These are phyloP conservation scores for Aphelenchoides fujianensis DNA, from an alignment of 1,140 invertebrate species.

Conservation along the genomic window DNA sequence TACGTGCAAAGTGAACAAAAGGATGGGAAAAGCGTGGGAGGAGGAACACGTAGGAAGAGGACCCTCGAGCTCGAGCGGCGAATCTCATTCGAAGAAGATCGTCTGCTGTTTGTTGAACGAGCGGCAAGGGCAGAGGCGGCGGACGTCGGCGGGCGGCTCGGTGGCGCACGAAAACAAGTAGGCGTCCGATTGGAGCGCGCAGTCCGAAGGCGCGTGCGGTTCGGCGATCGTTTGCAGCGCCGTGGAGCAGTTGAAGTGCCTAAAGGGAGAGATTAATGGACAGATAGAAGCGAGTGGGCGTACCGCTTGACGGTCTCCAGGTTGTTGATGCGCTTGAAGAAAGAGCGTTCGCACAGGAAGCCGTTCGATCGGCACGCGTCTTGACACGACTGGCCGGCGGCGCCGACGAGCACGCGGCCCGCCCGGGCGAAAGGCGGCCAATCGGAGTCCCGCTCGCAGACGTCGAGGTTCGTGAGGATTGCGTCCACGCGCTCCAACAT, in stretches of 20 bases:
- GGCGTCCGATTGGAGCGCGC: constrained; percentile 25
- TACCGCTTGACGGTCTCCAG: constrained; percentile 15
- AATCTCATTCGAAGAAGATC: too few species aligned
- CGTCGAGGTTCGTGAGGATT: constrained; percentile 63
- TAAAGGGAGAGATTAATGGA: constrained; percentile 12
- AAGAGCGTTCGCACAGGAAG: constrained; percentile 63
- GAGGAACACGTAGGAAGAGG: too few species aligned
- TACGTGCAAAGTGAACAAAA: too few species aligned
- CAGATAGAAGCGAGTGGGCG: constrained; percentile 7
- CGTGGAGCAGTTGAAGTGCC: background rate
- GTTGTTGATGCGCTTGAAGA: constrained; percentile 63
- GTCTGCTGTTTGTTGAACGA: too few species aligned
- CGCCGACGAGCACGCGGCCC: constrained; percentile 49
- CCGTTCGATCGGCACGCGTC: constrained; percentile 62
- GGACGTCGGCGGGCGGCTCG: constrained; percentile 25
- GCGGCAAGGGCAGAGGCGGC: constrained; percentile 28
- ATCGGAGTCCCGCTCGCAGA: constrained; percentile 59
- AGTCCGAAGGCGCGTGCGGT: constrained; percentile 24
- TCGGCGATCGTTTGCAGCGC: constrained; percentile 21
- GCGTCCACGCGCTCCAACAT: constrained; percentile 65
- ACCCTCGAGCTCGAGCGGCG: too few species aligned
- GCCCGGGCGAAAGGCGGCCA: constrained; percentile 62
- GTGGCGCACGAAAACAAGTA: constrained; percentile 31
- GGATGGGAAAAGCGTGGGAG: too few species aligned
- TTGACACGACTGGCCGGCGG: constrained; percentile 62